Percentiles rank a stretch among this genome's conserved stretches.
phyloP scores from a whole-genome alignment of 1,140 invertebrate genomes.

The Tetramorium parvispinum region DNA sequence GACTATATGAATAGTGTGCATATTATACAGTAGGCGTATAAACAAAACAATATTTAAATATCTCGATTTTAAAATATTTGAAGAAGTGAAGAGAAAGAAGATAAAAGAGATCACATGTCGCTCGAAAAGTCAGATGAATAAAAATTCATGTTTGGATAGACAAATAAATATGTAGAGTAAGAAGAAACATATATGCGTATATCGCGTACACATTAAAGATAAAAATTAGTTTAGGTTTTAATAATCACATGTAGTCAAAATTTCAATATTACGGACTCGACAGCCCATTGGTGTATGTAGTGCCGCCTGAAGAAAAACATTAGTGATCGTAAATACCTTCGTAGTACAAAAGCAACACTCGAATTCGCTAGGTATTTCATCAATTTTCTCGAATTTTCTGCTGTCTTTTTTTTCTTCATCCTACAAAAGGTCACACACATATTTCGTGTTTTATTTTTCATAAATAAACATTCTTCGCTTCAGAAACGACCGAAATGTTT shows the following conservation, averaged over 20 bases:
- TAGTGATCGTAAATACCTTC: constrained; percentile 90
- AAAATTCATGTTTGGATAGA: not conserved
- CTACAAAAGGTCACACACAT: constrained; percentile 86
- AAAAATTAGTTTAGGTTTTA: not conserved
- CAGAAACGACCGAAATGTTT: constrained; percentile 73
- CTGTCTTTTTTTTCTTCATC: constrained; percentile 89
- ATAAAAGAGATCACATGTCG: not conserved
- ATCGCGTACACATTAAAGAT: not conserved
- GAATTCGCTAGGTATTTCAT: constrained; percentile 95
- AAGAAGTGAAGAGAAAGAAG: constrained; percentile 1
- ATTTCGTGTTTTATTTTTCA: constrained; percentile 72
- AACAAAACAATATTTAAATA: not conserved
- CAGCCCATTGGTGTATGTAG: constrained; percentile 75
- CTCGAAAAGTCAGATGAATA: not conserved
- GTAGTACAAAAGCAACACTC: constrained; percentile 98
- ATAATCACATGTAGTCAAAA: not conserved
- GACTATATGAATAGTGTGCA: constrained; percentile 67
- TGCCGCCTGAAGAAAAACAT: constrained; percentile 71
- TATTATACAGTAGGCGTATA: constrained; percentile 23
- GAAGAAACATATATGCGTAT: not conserved
- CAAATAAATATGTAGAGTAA: constrained; percentile 14
- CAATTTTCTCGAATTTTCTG: constrained; percentile 90
- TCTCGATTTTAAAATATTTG: constrained; percentile 10
- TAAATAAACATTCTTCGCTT: constrained; percentile 37
- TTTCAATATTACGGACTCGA: constrained; percentile 43